These are phyloP conservation scores for Agrypnia vestita DNA, from an alignment of 1,140 invertebrate species.

Conservation along the genomic window DNA sequence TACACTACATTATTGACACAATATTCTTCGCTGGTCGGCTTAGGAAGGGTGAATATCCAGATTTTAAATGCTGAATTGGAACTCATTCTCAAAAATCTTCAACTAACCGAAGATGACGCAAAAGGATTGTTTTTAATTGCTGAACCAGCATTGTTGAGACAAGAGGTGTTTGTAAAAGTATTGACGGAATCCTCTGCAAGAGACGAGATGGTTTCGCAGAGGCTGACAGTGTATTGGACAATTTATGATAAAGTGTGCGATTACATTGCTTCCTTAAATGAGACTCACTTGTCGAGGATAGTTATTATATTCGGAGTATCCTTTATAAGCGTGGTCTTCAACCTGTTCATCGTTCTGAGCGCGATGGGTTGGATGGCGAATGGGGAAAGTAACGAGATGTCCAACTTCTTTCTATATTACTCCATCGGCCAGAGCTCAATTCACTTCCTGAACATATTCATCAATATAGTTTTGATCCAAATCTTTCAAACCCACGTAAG, in stretches of 20 bases:
- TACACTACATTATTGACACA: not conserved
- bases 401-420: not conserved
- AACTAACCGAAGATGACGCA: not conserved
- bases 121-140: not conserved
- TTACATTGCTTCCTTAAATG: constrained; percentile 11
- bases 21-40: not conserved
- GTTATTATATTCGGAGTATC: not conserved
- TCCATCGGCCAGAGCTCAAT: not conserved
- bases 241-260: constrained; percentile 38
- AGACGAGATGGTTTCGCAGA: not conserved
- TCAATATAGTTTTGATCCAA: not conserved
- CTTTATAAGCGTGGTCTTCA: constrained; percentile 31
- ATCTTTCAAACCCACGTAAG: constrained; percentile 7
- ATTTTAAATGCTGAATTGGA: not conserved
- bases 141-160: not conserved
- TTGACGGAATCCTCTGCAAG: not conserved
- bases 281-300: not conserved
- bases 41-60: not conserved
- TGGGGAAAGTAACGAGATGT: not conserved
- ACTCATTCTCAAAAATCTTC: not conserved
- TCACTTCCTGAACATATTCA: not conserved
- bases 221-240: constrained; percentile 7
- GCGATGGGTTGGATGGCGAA: not conserved
- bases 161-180: not conserved
- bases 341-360: constrained; percentile 20